Evolutionary conservation across 2,888 invertebrate genomes (phyloP), one percentile per base, ranked within the genome.

Genomic region (Penaeus monodon): DNA sequence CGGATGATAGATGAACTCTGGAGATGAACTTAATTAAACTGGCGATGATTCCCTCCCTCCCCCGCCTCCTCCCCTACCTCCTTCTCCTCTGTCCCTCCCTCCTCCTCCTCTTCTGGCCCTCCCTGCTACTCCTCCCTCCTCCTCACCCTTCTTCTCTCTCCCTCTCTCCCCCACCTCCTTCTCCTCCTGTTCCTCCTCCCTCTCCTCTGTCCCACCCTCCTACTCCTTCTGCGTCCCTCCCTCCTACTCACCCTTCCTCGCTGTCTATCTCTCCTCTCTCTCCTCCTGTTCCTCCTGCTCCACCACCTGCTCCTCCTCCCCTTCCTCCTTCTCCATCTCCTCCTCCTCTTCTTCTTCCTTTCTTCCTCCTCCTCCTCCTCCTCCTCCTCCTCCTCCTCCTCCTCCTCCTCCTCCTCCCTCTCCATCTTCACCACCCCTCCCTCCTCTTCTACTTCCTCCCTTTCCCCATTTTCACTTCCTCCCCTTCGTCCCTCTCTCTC

Each of bases 301-400:
- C 2, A 24, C 17, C 17, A 1, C 7, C 38, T 44, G 1, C 17
- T 3, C 24, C 29, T 29, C 24, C 24, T 12, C 17, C 29, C 70
- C 17, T n/a, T 3, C 2, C 7, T 2, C 3, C 17, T n/a, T 29
- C 70, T 1, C 70, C 3, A 24, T 3, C 3, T n/a, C 10, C 29
- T 12, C 2, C 0, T 24, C 3, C 29, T 4, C 0, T 0, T n/a
- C 17, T 2, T 12, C n/a, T 24, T 3, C 17, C 17, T n/a, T 17
- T 24, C 70, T 1, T 24, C 24, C 14, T 4, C 70, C n/a, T 4
- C 20, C 3, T 3, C 70, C 12, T 10, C 20, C 10, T n/a, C 70
- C 12, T 1, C 12, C 0, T 20, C 29, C 3, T 2, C 24, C 0
- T 7, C 29, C 17, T 10, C 17, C 8, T 17, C 10, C 17, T 10